phyloP scores from a whole-genome alignment of 1,140 invertebrate genomes.

The Pachypeltis micranthus region DNA sequence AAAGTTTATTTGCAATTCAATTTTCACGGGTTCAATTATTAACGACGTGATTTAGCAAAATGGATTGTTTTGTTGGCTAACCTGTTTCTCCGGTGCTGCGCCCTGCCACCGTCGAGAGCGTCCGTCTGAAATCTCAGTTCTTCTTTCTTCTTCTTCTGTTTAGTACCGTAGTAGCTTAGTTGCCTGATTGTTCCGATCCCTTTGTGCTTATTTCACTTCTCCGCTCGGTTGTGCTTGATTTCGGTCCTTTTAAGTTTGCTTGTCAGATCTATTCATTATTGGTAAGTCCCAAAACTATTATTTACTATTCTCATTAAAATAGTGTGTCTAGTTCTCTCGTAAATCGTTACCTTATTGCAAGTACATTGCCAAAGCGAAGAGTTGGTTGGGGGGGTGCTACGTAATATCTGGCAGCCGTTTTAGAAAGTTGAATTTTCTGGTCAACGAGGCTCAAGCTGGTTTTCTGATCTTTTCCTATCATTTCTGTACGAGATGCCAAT shows the following conservation, averaged over 20 bases:
- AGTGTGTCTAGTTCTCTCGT: not conserved
- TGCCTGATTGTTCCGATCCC: slow-evolving; percentile 5
- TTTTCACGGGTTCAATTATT: too few species aligned
- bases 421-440: slow-evolving; percentile 3
- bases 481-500: too few species aligned
- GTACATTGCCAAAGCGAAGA: too few species aligned
- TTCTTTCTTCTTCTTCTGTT: too few species aligned
- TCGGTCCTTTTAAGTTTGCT: slow-evolving; percentile 2
- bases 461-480: not conserved
- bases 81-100: too few species aligned
- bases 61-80: too few species aligned
- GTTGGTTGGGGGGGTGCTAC: not conserved
- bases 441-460: not conserved
- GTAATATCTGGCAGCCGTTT: not conserved
- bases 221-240: not conserved
- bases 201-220: not conserved
- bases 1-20: too few species aligned
- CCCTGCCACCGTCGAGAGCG: too few species aligned
- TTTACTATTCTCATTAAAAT: not conserved
- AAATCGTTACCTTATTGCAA: not conserved
- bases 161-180: slow-evolving; percentile 1
- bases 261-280: not conserved
- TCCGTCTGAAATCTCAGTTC: too few species aligned
- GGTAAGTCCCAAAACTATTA: not conserved
- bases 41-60: too few species aligned